Percentiles rank a stretch among this genome's conserved stretches.
Evolutionary conservation across 2,113 vertebrate species (phyloP).

Genomic region (Cheilinus undulatus): DNA sequence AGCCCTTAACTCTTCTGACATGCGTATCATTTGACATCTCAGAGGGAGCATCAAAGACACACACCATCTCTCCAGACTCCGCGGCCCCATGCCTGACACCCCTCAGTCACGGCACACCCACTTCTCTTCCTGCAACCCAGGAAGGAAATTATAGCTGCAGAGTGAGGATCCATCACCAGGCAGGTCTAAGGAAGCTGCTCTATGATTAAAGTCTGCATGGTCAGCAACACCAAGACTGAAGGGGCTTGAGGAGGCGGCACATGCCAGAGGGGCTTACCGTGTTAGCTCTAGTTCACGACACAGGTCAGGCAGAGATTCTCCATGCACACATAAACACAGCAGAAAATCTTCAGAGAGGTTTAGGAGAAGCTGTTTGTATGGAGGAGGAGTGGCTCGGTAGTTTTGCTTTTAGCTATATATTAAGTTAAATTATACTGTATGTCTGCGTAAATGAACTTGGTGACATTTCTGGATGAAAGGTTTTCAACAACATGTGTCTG

Average conservation of each 20-base stretch:
- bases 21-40: constrained; percentile 53
- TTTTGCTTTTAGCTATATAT: neutral
- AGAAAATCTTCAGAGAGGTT: neutral
- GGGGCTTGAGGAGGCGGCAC: constrained; percentile 49
- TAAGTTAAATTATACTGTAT: constrained; percentile 25
- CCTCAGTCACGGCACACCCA: constrained; percentile 71
- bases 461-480: constrained; percentile 1
- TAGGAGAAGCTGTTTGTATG: neutral
- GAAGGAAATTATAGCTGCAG: constrained; percentile 77
- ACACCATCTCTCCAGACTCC: constrained; percentile 67
- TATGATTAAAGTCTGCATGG: constrained; percentile 73
- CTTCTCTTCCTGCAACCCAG: constrained; percentile 69
- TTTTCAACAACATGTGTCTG: neutral
- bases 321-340: constrained; percentile 25
- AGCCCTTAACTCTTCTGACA: constrained; percentile 19
- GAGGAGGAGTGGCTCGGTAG: constrained; percentile 9
- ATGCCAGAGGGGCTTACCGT: constrained; percentile 60
- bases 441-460: constrained; percentile 10
- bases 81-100: constrained; percentile 62
- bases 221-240: constrained; percentile 64
- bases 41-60: constrained; percentile 53
- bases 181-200: constrained; percentile 69
- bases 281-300: constrained; percentile 58
- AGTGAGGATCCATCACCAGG: constrained; percentile 68
- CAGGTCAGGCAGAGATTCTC: constrained; percentile 49